Evolutionary conservation across 2,888 invertebrate species (phyloP).

Genomic region (Cabera pusaria): DNA sequence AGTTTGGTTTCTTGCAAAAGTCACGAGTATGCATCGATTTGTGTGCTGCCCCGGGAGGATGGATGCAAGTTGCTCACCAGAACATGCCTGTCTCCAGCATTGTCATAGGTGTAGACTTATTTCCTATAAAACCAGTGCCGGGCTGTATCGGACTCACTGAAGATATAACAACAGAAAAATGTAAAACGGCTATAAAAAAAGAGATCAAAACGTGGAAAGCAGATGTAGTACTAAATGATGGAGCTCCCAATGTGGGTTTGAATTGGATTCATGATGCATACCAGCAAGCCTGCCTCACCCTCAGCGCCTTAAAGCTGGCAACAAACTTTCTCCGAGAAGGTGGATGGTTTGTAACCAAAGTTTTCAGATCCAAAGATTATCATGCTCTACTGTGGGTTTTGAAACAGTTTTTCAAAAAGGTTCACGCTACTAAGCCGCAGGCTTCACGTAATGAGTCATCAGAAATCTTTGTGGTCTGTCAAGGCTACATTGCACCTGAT

Average conservation of each 20-base stretch:
- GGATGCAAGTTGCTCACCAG: constrained; percentile 99
- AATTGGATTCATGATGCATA: constrained; percentile 99
- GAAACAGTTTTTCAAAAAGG: constrained; percentile 97
- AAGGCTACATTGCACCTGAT: constrained; percentile 95
- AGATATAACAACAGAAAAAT: constrained; percentile 99
- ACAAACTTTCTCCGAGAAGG: constrained; percentile 94
- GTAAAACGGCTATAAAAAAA: constrained; percentile 89
- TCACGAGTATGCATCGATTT: constrained; percentile 98
- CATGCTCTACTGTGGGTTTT: constrained; percentile 97
- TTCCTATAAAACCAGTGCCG: constrained; percentile 93
- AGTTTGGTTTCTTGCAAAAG: constrained; percentile 97
- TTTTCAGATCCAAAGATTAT: constrained; percentile 99
- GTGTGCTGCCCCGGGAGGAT: constrained; percentile 99
- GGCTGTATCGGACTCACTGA: constrained; percentile 95
- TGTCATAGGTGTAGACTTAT: constrained; percentile 97
- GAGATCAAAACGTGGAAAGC: constrained; percentile 98
- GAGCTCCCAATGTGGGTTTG: constrained; percentile 98
- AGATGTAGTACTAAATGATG: constrained; percentile 98
- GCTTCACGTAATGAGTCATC: constrained; percentile 99
- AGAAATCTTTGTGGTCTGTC: constrained; percentile 99
- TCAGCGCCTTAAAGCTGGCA: constrained; percentile 96
- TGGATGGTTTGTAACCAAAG: constrained; percentile 99
- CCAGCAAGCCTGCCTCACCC: constrained; percentile 94
- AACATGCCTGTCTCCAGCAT: constrained; percentile 98
- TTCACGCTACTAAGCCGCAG: constrained; percentile 99